Conservation (phyloP, 2,797 vertebrate genomes). For the Ciconia nigra region DNA sequence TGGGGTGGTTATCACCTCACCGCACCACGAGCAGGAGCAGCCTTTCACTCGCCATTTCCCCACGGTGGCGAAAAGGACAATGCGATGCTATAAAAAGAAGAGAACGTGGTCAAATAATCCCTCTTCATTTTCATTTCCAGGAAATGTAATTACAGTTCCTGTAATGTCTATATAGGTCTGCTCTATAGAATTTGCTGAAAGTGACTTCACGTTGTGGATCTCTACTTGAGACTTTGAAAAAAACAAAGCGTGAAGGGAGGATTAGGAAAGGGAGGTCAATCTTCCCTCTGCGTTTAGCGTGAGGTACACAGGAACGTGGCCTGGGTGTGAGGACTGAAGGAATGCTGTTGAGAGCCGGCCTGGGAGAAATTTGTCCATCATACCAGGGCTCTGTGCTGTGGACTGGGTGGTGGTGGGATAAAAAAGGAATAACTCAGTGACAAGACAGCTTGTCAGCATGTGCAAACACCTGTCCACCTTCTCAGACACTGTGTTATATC, state of each 20-base stretch:
- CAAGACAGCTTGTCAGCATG: background rate
- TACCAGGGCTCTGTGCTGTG: background rate
- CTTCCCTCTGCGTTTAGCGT: background rate
- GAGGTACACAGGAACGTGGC: background rate
- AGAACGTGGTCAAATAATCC: background rate
- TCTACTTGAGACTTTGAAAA: background rate
- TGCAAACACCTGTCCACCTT: background rate
- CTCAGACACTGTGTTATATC: background rate
- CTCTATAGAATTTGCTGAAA: background rate
- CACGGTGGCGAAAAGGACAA: constrained; percentile 22
- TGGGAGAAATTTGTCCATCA: background rate
- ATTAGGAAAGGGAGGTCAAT: background rate
- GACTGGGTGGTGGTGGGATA: background rate
- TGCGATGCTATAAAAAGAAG: constrained; percentile 25
- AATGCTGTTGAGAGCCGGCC: fast-evolving
- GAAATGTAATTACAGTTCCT: background rate
- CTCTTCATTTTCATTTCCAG: constrained; percentile 18
- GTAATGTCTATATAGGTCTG: background rate
- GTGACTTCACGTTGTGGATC: background rate
- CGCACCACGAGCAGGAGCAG: background rate
- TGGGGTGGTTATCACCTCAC: background rate
- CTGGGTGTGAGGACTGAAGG: background rate
- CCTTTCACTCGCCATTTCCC: background rate
- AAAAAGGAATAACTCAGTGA: background rate
- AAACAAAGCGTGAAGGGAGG: background rate